These are phyloP conservation scores for Heptranchias perlo DNA, from an alignment of 2,113 vertebrate genomes.

Conservation along the genomic window DNA sequence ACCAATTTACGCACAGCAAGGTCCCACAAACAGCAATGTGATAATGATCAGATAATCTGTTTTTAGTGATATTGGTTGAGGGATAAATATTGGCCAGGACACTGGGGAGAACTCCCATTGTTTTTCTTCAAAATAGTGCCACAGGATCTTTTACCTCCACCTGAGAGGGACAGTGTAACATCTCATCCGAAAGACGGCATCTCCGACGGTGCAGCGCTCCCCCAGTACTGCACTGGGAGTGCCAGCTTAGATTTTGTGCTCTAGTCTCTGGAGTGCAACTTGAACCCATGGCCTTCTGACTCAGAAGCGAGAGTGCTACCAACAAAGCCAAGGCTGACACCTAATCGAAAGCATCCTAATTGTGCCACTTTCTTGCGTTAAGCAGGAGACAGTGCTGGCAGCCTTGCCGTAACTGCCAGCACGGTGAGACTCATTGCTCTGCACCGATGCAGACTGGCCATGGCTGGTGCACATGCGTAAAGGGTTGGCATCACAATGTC, in stretches of 20 bases:
- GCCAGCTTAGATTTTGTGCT: neutral
- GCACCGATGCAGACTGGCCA: neutral
- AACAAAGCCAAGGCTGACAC: neutral
- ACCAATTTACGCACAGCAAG: too few relatives aligned
- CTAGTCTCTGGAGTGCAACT: neutral
- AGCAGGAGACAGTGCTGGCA: neutral
- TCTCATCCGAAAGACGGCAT: too few relatives aligned
- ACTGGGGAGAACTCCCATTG: too few relatives aligned
- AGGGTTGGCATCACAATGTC: neutral
- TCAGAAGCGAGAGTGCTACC: neutral
- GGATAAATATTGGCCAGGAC: too few relatives aligned
- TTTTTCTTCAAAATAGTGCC: too few relatives aligned
- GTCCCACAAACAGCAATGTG: too few relatives aligned
- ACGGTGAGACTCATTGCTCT: neutral
- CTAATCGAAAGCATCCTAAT: neutral
- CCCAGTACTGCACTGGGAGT: too few relatives aligned
- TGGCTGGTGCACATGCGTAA: neutral
- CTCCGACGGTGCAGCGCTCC: too few relatives aligned
- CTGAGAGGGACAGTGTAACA: too few relatives aligned
- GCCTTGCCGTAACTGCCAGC: neutral
- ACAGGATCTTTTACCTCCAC: too few relatives aligned
- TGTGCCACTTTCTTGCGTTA: neutral
- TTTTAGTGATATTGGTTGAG: too few relatives aligned
- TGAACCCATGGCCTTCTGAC: neutral
- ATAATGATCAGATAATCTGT: too few relatives aligned